Base-by-base conservation (phyloP, 2,113 vertebrate species). In the Hemibates koningsi region DNA sequence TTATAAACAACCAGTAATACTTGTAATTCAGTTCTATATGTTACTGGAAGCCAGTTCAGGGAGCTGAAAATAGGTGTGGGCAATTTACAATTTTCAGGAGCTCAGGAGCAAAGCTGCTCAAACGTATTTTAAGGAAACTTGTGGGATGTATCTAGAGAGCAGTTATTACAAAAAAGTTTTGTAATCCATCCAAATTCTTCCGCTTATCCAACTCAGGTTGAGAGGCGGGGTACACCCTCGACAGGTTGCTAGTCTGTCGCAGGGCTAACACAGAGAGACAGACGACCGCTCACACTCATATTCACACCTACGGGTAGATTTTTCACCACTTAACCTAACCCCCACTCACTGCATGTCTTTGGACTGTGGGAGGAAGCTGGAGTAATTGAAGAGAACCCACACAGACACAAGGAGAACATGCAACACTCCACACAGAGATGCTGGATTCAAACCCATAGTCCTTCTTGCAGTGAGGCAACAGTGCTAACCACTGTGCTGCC, bases 201-300 rank as follows among this genome's bases (percentile, higher is more conserved):
- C 0, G 1, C 61, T 38, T 38, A 66, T 66, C 1, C 61, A n/a
- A 66, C 61, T 38, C 34, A 66, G 61, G 19, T 12, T 66, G 61
- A 66, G 34, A 0, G 10, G 32, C 0, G 0, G 17, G 17, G 32
- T 36, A 36, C 61, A 36, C 3, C 61, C 6, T 66, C 0, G 9
- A 36, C 59, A 36, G 61, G 61, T 66, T 66, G 61, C 32, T 38
- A 38, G 32, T 66, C 61, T 66, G 61, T 38, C 32, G 0, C 32
- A 66, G 17, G 32, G 32, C 32, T 66, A 66, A 66, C 9, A 66
- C 4, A 38, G 17, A n/a, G 32, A 66, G 61, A 66, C 12, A 66
- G 32, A 38, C 4, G 3, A 38, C 61, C 6, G 1, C 61, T 38
- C 61, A 38, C 61, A 66, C 4, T 66, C 17, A 38, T 66, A 66